Evolutionary conservation across 2,888 invertebrate species (phyloP).

Genomic region (Phengaris alcon): DNA sequence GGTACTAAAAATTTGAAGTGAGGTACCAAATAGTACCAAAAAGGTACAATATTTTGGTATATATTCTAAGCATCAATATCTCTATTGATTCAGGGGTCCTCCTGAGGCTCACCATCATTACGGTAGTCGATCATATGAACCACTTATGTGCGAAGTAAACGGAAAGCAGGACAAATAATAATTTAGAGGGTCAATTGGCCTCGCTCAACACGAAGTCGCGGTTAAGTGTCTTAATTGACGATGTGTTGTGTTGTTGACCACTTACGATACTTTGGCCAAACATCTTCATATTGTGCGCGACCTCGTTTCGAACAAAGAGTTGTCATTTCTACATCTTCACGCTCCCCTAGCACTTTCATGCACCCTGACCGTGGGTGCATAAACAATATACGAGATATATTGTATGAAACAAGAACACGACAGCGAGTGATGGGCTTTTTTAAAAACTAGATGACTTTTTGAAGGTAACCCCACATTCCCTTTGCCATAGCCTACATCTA

Average conservation of each 20-base stretch:
- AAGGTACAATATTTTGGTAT: too few species aligned
- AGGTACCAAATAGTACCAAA: too few species aligned
- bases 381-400: background rate
- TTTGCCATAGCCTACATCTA: too few species aligned
- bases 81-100: background rate
- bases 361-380: slow-evolving; percentile 9
- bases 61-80: too few species aligned
- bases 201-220: background rate
- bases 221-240: slow-evolving; percentile 28
- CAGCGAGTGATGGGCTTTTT: background rate
- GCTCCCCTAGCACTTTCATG: slow-evolving; percentile 7
- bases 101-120: background rate
- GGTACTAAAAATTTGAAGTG: too few species aligned
- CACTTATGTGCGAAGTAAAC: slow-evolving; percentile 2
- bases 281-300: slow-evolving; percentile 12
- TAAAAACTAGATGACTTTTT: background rate
- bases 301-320: slow-evolving; percentile 9
- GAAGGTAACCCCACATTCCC: background rate
- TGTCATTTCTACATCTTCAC: background rate
- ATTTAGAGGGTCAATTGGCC: slow-evolving; percentile 24
- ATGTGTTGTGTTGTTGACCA: slow-evolving; percentile 9
- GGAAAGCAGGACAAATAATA: slow-evolving; percentile 28
- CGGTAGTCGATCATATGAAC: background rate
- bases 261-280: slow-evolving; percentile 8
- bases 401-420: background rate